Evolutionary conservation across 2,113 vertebrate species (phyloP).

Genomic region (Turnix velox): DNA sequence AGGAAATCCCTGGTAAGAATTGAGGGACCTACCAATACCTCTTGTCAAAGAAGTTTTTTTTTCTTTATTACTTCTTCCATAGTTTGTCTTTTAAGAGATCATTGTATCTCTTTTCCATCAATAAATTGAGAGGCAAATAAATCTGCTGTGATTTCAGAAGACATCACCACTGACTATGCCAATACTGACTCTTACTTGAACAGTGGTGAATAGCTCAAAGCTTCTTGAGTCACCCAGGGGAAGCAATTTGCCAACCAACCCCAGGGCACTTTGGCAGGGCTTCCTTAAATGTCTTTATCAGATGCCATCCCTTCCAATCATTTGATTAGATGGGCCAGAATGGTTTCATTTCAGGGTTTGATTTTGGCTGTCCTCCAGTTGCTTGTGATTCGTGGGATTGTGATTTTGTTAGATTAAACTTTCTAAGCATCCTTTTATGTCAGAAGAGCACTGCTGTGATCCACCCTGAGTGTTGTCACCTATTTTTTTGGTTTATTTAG

Average conservation of each 20-base stretch:
- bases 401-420: not conserved
- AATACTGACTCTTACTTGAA: not conserved
- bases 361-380: not conserved
- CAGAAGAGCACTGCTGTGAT: not conserved
- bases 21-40: not conserved
- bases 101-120: not conserved
- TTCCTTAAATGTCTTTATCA: not conserved
- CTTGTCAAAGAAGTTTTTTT: not conserved
- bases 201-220: rapidly evolving
- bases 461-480: not conserved
- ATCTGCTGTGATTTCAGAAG: not conserved
- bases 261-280: not conserved
- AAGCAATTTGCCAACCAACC: not conserved
- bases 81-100: not conserved
- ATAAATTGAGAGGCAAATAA: not conserved
- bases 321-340: not conserved
- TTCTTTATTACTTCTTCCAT: not conserved
- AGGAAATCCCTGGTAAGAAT: not conserved
- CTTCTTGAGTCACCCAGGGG: not conserved
- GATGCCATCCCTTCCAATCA: not conserved
- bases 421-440: not conserved
- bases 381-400: not conserved
- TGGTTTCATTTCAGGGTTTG: not conserved
- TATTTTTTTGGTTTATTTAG: not conserved
- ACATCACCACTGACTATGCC: not conserved